These are phyloP conservation scores for Chiloscyllium plagiosum DNA, from an alignment of 2,113 vertebrate species.

Conservation along the genomic window DNA sequence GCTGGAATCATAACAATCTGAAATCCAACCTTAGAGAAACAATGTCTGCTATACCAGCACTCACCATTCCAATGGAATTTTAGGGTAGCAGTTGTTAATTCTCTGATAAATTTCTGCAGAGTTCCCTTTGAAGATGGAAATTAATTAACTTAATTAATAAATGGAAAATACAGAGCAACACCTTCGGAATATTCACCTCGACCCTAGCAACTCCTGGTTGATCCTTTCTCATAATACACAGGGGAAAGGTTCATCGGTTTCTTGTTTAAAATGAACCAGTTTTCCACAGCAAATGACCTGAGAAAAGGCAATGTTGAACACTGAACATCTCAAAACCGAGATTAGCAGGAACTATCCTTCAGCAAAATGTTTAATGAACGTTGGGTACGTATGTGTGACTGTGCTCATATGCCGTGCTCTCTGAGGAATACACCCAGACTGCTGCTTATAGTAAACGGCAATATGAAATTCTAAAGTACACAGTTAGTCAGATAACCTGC, in stretches of 20 bases:
- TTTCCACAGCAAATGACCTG: background rate
- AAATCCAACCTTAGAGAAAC: background rate
- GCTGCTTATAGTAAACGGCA: conserved; percentile 22
- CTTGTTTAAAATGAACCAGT: background rate
- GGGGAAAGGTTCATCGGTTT: background rate
- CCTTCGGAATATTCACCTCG: background rate
- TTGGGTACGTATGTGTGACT: background rate
- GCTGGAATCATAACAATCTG: background rate
- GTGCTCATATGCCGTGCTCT: background rate
- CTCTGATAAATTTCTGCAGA: background rate
- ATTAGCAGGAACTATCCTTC: background rate
- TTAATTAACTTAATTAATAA: background rate
- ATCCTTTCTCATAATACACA: background rate
- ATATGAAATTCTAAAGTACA: conserved; percentile 38
- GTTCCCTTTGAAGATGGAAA: background rate
- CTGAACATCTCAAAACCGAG: background rate
- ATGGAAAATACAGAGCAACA: background rate
- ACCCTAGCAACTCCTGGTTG: too few species aligned
- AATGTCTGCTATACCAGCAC: too few species aligned
- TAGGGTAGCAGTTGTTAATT: background rate
- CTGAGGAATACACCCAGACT: conserved; percentile 2
- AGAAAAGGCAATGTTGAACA: background rate
- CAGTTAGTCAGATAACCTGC: conserved; percentile 39
- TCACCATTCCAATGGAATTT: background rate
- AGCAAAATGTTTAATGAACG: background rate